phyloP scores from a whole-genome alignment of 2,797 vertebrate genomes.

The Perodicticus potto region DNA sequence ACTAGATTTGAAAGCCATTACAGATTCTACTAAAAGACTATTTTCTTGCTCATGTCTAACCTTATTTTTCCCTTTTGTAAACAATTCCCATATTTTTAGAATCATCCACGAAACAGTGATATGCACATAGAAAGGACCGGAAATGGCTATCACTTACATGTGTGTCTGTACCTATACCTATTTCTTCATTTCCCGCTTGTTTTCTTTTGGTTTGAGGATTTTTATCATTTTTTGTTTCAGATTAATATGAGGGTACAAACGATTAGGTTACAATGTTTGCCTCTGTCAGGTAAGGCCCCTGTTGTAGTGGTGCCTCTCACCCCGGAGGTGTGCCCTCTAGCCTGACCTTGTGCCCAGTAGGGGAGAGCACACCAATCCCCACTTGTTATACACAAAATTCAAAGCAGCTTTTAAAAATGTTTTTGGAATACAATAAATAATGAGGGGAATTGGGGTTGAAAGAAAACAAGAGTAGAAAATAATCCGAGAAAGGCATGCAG shows the following conservation, averaged over 20 bases:
- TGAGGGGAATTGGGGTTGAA: neutral
- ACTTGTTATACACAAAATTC: neutral
- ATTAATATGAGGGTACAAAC: too few species aligned
- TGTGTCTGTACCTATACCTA: neutral
- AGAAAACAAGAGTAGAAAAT: neutral
- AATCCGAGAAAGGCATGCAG: neutral
- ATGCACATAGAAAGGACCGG: neutral
- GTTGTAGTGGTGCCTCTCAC: too few species aligned
- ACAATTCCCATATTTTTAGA: neutral
- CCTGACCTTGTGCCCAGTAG: too few species aligned
- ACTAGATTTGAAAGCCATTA: constrained; percentile 22
- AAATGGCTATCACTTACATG: neutral
- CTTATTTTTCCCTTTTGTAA: neutral
- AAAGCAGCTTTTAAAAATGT: constrained; percentile 10
- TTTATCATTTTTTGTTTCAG: too few species aligned
- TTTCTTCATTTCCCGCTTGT: neutral
- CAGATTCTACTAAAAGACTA: neutral
- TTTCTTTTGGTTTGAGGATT: too few species aligned
- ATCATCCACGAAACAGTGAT: neutral
- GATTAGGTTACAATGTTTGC: too few species aligned
- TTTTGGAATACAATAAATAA: neutral
- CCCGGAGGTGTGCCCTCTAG: too few species aligned
- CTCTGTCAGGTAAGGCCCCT: too few species aligned
- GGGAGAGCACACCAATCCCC: too few species aligned
- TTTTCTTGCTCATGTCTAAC: neutral